phyloP scores from a whole-genome alignment of 2,888 invertebrate species.

The Agapostemon virescens region DNA sequence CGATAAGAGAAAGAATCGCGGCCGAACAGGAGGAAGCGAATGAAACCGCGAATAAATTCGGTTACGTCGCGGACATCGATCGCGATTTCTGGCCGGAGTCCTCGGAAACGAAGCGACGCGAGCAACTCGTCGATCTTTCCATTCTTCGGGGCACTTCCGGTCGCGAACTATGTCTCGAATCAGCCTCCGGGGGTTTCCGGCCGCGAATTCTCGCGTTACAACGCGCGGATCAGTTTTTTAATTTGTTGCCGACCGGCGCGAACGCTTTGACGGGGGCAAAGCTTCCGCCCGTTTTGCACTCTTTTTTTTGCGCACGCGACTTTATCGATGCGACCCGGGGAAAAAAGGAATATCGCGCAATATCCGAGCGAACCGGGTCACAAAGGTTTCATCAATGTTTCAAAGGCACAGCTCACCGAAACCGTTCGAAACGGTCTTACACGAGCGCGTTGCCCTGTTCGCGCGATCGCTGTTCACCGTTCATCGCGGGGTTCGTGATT shows the following conservation, averaged over 20 bases:
- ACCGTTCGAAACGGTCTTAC: background rate
- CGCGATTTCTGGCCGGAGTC: background rate
- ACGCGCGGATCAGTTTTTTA: slow-evolving; percentile 18
- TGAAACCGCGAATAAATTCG: slow-evolving; percentile 43
- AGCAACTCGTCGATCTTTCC: too few relatives aligned
- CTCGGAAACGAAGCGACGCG: too few relatives aligned
- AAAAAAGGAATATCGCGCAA: background rate
- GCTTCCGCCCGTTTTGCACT: background rate
- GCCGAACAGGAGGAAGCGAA: slow-evolving; percentile 13
- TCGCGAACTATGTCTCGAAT: slow-evolving; percentile 8
- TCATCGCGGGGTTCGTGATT: background rate
- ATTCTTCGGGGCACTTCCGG: slow-evolving; percentile 8
- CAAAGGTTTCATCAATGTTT: slow-evolving; percentile 14
- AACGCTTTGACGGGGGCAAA: background rate
- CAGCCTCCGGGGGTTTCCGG: slow-evolving; percentile 2
- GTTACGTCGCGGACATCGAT: background rate
- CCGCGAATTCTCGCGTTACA: background rate
- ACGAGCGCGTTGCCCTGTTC: background rate
- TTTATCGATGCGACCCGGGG: background rate
- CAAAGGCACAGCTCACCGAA: background rate
- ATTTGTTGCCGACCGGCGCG: background rate
- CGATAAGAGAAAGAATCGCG: slow-evolving; percentile 51
- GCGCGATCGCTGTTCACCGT: background rate
- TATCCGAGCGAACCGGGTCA: slow-evolving; percentile 6
- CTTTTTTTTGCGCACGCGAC: background rate